Evolutionary conservation across 2,797 vertebrate species (phyloP).

Genomic region (Hipposideros larvatus): DNA sequence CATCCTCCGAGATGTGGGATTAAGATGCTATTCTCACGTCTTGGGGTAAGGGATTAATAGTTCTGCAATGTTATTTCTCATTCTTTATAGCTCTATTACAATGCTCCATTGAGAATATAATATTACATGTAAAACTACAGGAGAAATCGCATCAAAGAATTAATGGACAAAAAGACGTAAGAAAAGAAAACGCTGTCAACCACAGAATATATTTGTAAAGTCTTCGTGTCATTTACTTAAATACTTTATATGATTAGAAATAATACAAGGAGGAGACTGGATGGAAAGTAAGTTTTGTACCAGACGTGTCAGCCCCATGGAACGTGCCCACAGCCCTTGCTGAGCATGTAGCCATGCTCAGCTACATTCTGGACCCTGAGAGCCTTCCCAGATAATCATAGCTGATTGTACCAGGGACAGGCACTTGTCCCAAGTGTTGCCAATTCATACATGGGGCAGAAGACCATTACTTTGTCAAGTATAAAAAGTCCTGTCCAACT

Average conservation of each 20-base stretch:
- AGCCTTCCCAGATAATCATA: neutral
- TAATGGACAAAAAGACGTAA: slow-evolving; percentile 74
- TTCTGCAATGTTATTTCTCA: slow-evolving; percentile 73
- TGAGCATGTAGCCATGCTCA: neutral
- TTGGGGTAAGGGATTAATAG: slow-evolving; percentile 71
- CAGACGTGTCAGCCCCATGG: slow-evolving; percentile 42
- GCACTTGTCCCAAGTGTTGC: neutral
- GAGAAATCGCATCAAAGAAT: slow-evolving; percentile 76
- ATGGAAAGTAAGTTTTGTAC: slow-evolving; percentile 61
- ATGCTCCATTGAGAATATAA: slow-evolving; percentile 71
- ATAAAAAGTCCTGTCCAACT: neutral
- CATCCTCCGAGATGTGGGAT: slow-evolving; percentile 72
- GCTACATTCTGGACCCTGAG: neutral
- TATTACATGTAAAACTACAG: slow-evolving; percentile 71
- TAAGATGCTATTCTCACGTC: slow-evolving; percentile 76
- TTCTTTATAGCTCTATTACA: slow-evolving; percentile 76
- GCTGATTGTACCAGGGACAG: neutral
- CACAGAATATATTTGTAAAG: slow-evolving; percentile 66
- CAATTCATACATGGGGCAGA: neutral
- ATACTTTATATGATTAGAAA: slow-evolving; percentile 70
- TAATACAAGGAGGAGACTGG: slow-evolving; percentile 24
- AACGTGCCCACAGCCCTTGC: neutral
- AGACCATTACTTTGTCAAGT: neutral
- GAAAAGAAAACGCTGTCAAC: slow-evolving; percentile 67
- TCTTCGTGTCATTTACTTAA: slow-evolving; percentile 62